These are phyloP conservation scores for Chymomyza fuscimana DNA, from an alignment of 2,888 invertebrate species.

Conservation along the genomic window DNA sequence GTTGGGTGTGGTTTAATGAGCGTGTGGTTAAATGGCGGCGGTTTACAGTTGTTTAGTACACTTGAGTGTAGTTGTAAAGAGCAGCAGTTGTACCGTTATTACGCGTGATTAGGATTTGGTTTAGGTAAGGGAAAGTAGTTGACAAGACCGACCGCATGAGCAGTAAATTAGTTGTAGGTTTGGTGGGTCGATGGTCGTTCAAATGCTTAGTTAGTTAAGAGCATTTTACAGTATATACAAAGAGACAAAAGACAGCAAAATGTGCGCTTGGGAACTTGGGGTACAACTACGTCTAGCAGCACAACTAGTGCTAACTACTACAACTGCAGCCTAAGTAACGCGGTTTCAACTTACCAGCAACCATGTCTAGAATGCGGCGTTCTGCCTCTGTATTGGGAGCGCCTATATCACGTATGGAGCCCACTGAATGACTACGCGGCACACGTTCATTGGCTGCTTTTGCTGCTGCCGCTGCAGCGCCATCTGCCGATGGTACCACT, in stretches of 20 bases:
- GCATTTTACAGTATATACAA: slow-evolving; percentile 54
- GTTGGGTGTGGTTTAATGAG: slow-evolving; percentile 48
- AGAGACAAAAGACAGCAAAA: slow-evolving; percentile 36
- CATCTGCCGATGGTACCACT: slow-evolving; percentile 83
- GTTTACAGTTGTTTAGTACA: slow-evolving; percentile 67
- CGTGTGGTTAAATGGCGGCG: slow-evolving; percentile 59
- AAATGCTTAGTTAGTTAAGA: slow-evolving; percentile 56
- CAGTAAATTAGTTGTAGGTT: slow-evolving; percentile 48
- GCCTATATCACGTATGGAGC: slow-evolving; percentile 87
- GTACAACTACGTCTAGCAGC: slow-evolving; percentile 5
- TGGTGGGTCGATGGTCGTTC: slow-evolving; percentile 30
- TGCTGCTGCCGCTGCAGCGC: slow-evolving; percentile 73
- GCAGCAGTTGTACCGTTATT: slow-evolving; percentile 23
- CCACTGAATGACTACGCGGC: slow-evolving; percentile 85
- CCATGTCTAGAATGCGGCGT: slow-evolving; percentile 86
- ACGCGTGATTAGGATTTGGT: neutral
- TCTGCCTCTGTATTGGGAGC: slow-evolving; percentile 84
- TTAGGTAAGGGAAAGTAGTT: neutral
- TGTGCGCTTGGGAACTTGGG: slow-evolving; percentile 29
- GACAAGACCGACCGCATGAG: slow-evolving; percentile 37
- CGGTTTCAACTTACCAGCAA: slow-evolving; percentile 80
- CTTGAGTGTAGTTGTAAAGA: slow-evolving; percentile 50
- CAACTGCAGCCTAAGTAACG: neutral
- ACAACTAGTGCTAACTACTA: neutral
- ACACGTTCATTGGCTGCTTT: slow-evolving; percentile 81